Conservation (phyloP, 2,113 vertebrate species). For the Pelobates fuscus region DNA sequence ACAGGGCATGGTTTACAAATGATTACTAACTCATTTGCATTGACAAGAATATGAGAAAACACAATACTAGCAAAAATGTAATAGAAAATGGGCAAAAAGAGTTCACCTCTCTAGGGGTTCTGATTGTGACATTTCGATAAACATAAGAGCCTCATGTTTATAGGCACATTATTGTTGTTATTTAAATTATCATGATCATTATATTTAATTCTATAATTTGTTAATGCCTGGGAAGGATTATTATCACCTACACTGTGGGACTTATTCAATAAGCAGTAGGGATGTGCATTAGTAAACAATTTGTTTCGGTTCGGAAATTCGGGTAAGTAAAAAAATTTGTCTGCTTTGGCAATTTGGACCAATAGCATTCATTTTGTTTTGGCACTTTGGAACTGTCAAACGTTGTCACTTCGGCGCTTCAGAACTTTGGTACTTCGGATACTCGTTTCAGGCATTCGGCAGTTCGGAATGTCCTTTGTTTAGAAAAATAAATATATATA, state of each 20-base stretch:
- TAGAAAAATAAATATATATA: too few species aligned
- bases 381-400: too few species aligned
- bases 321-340: too few species aligned
- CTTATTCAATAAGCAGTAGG: too few species aligned
- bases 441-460: too few species aligned
- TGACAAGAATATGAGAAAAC: constrained; percentile 67
- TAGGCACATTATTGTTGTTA: constrained; percentile 42
- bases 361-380: too few species aligned
- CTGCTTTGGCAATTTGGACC: too few species aligned
- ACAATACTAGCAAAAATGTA: constrained; percentile 68
- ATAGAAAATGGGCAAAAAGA: constrained; percentile 72
- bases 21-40: constrained; percentile 75
- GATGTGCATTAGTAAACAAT: too few species aligned
- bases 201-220: constrained; percentile 73
- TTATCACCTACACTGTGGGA: constrained; percentile 67
- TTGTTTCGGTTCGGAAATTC: too few species aligned
- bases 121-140: constrained; percentile 66
- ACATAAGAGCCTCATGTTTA: background rate
- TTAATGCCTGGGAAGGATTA: constrained; percentile 66
- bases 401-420: too few species aligned
- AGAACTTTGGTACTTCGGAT: too few species aligned
- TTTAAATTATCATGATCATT: constrained; percentile 78
- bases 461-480: too few species aligned
- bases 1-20: constrained; percentile 75
- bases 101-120: constrained; percentile 65